Evolutionary conservation across 1,140 invertebrate genomes (phyloP).

Genomic region (Neodiprion fabricii): DNA sequence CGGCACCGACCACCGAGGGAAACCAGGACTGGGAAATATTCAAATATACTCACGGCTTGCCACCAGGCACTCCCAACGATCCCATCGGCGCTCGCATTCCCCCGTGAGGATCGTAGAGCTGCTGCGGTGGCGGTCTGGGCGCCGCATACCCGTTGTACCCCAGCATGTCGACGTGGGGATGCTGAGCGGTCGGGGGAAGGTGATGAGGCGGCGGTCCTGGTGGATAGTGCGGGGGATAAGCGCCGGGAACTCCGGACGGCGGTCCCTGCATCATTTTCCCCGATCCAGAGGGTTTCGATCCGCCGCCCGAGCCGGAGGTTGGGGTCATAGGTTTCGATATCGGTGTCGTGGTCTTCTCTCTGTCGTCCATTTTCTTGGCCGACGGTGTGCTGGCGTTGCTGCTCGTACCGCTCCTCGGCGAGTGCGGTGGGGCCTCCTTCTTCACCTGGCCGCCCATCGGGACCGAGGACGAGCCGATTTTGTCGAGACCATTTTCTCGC

Average conservation of each 20-base stretch:
- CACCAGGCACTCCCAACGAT: constrained; percentile 75
- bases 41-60: constrained; percentile 84
- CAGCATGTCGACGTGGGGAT: constrained; percentile 55
- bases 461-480: constrained; percentile 53
- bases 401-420: constrained; percentile 76
- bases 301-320: constrained; percentile 66
- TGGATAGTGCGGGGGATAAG: constrained; percentile 50
- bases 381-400: constrained; percentile 79
- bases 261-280: constrained; percentile 47
- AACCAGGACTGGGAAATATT: constrained; percentile 16
- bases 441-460: constrained; percentile 56
- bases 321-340: constrained; percentile 89
- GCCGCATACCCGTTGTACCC: constrained; percentile 54
- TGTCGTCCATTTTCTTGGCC: constrained; percentile 76
- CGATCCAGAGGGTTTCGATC: constrained; percentile 55
- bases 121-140: constrained; percentile 54
- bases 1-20: not conserved
- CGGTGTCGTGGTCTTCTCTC: constrained; percentile 85
- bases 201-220: constrained; percentile 54
- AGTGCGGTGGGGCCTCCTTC: constrained; percentile 66
- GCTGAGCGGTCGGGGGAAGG: constrained; percentile 48
- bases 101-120: constrained; percentile 70
- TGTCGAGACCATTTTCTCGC: constrained; percentile 79
- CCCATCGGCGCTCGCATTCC: constrained; percentile 68
- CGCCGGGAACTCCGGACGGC: constrained; percentile 38